Conservation (phyloP, 1,140 invertebrate genomes). For the Helicoverpa zea region DNA sequence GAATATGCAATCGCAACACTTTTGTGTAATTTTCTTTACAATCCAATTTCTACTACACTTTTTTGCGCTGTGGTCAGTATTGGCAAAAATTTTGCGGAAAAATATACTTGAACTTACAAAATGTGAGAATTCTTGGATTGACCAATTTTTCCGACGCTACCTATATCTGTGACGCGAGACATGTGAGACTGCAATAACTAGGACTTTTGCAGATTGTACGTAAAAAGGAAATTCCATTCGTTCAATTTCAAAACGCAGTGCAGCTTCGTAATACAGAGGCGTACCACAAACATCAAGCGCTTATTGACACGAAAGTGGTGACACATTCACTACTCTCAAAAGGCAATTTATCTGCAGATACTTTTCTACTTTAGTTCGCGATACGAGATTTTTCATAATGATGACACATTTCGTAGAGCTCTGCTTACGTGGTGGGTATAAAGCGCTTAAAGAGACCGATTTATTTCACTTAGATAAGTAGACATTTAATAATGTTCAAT, state of each 20-base stretch:
- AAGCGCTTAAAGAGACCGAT: too few relatives aligned
- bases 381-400: too few relatives aligned
- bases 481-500: too few relatives aligned
- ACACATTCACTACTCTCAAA: neutral
- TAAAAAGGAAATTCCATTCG: constrained; percentile 11
- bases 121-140: constrained; percentile 42
- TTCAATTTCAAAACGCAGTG: constrained; percentile 13
- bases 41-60: neutral
- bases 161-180: constrained; percentile 24
- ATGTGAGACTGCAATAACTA: constrained; percentile 28
- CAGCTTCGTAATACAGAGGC: neutral
- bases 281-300: constrained; percentile 10
- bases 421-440: too few relatives aligned
- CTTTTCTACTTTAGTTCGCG: too few relatives aligned
- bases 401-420: too few relatives aligned
- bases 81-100: neutral
- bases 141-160: constrained; percentile 30
- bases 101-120: constrained; percentile 13
- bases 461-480: too few relatives aligned
- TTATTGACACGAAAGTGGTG: constrained; percentile 16
- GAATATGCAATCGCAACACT: neutral
- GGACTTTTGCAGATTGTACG: constrained; percentile 26
- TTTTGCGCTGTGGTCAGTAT: constrained; percentile 31
- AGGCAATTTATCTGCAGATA: neutral
- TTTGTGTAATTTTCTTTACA: neutral